Conservation (phyloP, 2,888 invertebrate species). For the Lysandra coridon region DNA sequence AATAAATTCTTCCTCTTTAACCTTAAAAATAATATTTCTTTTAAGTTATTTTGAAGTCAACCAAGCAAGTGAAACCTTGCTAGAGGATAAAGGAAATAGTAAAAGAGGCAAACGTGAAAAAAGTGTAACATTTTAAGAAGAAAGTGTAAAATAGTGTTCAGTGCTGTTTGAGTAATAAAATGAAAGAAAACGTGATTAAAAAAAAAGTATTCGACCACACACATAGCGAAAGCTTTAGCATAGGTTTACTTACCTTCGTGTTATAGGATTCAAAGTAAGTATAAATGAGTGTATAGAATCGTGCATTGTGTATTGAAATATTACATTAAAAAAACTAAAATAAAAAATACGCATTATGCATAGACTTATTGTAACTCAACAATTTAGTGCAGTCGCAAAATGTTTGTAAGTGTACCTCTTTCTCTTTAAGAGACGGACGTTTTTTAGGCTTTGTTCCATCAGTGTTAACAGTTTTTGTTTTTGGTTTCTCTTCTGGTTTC, state of each 20-base stretch:
- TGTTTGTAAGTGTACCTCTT: slow-evolving; percentile 60
- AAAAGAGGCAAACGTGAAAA: slow-evolving; percentile 9
- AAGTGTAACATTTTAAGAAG: slow-evolving; percentile 16
- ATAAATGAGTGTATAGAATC: slow-evolving; percentile 24
- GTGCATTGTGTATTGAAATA: slow-evolving; percentile 13
- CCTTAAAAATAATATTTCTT: slow-evolving; percentile 55
- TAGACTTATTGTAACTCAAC: slow-evolving; percentile 1
- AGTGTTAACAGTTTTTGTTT: slow-evolving; percentile 65
- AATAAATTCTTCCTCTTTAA: slow-evolving; percentile 70
- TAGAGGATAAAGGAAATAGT: neutral
- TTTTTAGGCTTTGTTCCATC: slow-evolving; percentile 68
- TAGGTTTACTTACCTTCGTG: slow-evolving; percentile 12
- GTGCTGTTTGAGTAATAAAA: neutral
- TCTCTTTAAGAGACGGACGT: slow-evolving; percentile 70
- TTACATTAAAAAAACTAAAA: neutral
- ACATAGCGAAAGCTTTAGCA: slow-evolving; percentile 18
- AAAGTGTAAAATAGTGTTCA: neutral
- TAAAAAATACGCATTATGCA: neutral
- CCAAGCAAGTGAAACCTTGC: neutral
- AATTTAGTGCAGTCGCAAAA: slow-evolving; percentile 33
- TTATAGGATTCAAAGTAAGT: slow-evolving; percentile 4
- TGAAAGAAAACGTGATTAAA: neutral
- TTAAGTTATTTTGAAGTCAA: slow-evolving; percentile 9
- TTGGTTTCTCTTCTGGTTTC: slow-evolving; percentile 72
- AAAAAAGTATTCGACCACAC: neutral